These are phyloP conservation scores for Eupithecia vulgata DNA, from an alignment of 2,888 invertebrate species.

Conservation along the genomic window DNA sequence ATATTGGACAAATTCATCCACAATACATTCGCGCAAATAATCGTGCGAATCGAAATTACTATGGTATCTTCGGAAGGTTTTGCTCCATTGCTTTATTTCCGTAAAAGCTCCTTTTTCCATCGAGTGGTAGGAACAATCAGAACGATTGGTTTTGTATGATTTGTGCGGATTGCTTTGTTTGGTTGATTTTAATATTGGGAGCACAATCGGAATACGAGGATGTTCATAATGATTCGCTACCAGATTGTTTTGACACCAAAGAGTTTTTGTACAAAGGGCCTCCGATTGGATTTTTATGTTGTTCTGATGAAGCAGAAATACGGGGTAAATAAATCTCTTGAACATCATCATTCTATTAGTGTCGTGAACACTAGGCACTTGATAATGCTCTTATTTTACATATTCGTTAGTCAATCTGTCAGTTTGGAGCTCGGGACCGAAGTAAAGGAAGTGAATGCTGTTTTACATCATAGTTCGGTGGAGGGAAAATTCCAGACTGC, in stretches of 20 bases:
- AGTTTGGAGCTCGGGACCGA: too few species aligned
- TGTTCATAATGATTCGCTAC: background rate
- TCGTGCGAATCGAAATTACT: background rate
- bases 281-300: background rate
- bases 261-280: background rate
- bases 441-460: too few species aligned
- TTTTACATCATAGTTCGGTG: too few species aligned
- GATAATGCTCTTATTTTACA: too few species aligned
- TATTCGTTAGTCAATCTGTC: too few species aligned
- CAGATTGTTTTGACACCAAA: constrained; percentile 7
- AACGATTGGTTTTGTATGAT: constrained; percentile 34
- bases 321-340: background rate
- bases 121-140: constrained; percentile 43
- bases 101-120: constrained; percentile 16
- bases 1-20: background rate
- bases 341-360: background rate
- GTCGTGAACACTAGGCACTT: too few species aligned
- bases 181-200: constrained; percentile 9
- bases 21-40: background rate
- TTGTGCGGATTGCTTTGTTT: constrained; percentile 27
- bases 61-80: background rate
- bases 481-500: too few species aligned
- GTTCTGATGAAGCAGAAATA: background rate
- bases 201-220: constrained; percentile 1
- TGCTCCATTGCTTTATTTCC: constrained; percentile 3